These are phyloP conservation scores for Knipowitschia caucasica DNA, from an alignment of 2,797 vertebrate species.

Conservation along the genomic window DNA sequence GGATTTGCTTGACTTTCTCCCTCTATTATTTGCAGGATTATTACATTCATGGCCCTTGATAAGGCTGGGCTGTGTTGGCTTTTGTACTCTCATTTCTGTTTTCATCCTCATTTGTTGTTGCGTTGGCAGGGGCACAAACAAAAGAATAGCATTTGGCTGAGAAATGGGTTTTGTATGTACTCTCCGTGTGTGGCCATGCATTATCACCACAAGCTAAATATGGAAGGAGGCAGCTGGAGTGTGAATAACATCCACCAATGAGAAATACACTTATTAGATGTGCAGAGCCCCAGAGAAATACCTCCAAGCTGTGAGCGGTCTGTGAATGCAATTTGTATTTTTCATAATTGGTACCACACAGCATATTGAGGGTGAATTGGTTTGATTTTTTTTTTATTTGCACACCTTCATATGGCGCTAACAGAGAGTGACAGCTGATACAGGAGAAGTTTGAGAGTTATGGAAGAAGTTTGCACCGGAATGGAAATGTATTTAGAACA, in stretches of 20 bases:
- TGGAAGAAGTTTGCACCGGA: neutral
- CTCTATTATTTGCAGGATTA: neutral
- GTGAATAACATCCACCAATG: slow-evolving; percentile 33
- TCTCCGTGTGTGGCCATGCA: slow-evolving; percentile 18
- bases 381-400: slow-evolving; percentile 4
- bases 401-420: slow-evolving; percentile 1
- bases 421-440: neutral
- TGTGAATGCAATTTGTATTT: slow-evolving; percentile 20
- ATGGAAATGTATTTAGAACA: neutral
- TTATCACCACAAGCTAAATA: slow-evolving; percentile 18
- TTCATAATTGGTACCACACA: slow-evolving; percentile 26
- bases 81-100: neutral
- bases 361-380: slow-evolving; percentile 11
- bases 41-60: neutral
- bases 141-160: slow-evolving; percentile 20
- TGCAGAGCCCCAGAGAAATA: slow-evolving; percentile 29
- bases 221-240: slow-evolving; percentile 21
- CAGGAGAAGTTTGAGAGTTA: neutral
- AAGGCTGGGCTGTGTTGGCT: neutral
- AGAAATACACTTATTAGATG: slow-evolving; percentile 22
- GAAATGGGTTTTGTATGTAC: slow-evolving; percentile 27
- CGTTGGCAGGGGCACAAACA: slow-evolving; percentile 10
- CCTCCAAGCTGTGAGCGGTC: slow-evolving; percentile 4
- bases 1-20: too few species aligned
- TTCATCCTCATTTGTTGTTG: slow-evolving; percentile 4